Evolutionary conservation across 2,797 vertebrate species (phyloP), one percentile per base, ranked within the genome.

Genomic region (Fringilla coelebs): DNA sequence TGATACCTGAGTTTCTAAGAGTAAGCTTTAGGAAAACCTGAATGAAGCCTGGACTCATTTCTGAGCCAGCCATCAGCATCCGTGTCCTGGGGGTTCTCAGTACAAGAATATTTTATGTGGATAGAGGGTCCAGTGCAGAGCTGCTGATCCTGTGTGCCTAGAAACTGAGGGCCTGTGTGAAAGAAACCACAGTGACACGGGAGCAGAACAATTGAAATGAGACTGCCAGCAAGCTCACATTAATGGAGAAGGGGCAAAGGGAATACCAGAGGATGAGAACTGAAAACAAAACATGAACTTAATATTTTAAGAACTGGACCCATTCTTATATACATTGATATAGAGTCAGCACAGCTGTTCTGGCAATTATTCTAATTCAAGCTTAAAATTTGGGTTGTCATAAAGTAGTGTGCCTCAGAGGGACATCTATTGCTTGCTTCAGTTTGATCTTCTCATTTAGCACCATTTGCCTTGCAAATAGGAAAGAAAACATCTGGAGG

Each of bases 361-460:
- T 52, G 9, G 4, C 38, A 77, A 55, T 61, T 41, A 79, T 73
- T 19, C 2, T 46, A 77, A 93, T 67, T 85, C 40, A 87, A 68
- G 86, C 79, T 76, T 49, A 79, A 73, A 85, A 79, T 74, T 49
- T 71, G 34, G 29, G 62, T 87, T 8, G 8, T 67, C 48, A 34
- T 67, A 74, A 88, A 79, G 20, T 63, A 60, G 51, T 38, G 13
- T 6, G 3, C 60, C 68, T 94, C 40, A 74, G 45, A 76, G 58
- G 67, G 52, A 49, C 8, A 2, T n/a, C 24, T 36, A 51, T 90
- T 82, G 58, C 48, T 79, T 74, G 52, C 22, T 52, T 74, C 45
- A 26, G n/a, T 75, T 83, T 85, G 84, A 71, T 91, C n/a, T 88
- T 88, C 55, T 86, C 12, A 48, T 92, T 90, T 83, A 82, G 51